These are phyloP conservation scores for Leptoclinus maculatus DNA, from an alignment of 2,797 vertebrate genomes.

Conservation along the genomic window DNA sequence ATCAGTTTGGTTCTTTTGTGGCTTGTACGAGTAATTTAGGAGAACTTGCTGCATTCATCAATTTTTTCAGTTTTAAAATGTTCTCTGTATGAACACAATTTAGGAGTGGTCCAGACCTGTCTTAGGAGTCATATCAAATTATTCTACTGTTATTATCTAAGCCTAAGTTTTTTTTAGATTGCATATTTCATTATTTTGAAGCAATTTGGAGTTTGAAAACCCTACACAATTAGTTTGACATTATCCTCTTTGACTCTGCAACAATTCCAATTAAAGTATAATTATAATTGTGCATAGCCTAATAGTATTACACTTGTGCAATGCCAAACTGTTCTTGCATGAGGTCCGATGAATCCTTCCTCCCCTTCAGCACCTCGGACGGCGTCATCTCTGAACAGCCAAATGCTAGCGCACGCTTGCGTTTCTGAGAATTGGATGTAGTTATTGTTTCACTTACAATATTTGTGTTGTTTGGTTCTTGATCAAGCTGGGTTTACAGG, in stretches of 20 bases:
- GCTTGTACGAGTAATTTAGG: background rate
- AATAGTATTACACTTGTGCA: background rate
- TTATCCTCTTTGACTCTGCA: background rate
- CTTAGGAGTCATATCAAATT: background rate
- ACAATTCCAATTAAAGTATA: background rate
- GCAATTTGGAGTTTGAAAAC: background rate
- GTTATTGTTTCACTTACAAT: slow-evolving; percentile 21
- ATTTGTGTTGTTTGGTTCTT: slow-evolving; percentile 20
- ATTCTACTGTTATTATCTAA: background rate
- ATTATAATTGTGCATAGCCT: background rate
- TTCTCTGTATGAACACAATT: background rate
- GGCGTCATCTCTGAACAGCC: slow-evolving; percentile 3
- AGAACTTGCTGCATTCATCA: background rate
- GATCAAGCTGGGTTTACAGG: slow-evolving; percentile 25
- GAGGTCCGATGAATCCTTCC: background rate
- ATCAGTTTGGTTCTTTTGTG: background rate
- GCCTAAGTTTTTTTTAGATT: background rate
- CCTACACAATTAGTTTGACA: too few species aligned
- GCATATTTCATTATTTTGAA: background rate
- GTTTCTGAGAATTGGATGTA: background rate
- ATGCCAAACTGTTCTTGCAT: background rate
- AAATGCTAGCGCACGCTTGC: background rate
- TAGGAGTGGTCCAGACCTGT: background rate
- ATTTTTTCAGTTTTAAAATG: background rate
- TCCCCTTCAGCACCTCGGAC: background rate